Conservation (phyloP, 2,113 vertebrate species). For the Pelusios castaneus region DNA sequence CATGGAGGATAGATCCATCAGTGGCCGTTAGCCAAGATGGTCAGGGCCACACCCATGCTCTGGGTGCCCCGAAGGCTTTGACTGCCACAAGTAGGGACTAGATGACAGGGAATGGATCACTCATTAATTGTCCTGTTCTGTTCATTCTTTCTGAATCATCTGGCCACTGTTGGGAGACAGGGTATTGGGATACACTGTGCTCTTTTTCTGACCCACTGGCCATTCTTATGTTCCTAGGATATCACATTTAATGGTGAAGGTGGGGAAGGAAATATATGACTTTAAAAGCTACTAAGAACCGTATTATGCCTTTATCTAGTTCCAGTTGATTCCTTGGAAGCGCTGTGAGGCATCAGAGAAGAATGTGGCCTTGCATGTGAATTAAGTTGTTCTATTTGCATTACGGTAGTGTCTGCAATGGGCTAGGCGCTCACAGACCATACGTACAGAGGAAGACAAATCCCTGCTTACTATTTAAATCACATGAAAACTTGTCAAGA, state of each 20-base stretch:
- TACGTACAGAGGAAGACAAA: background rate
- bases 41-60: background rate
- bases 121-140: background rate
- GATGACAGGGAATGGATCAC: background rate
- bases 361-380: background rate
- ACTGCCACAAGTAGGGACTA: background rate
- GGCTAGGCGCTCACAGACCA: background rate
- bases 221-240: background rate
- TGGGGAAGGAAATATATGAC: background rate
- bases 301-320: constrained; percentile 20
- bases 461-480: background rate
- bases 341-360: constrained; percentile 51
- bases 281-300: background rate
- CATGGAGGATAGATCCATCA: background rate
- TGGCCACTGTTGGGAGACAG: background rate
- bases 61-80: background rate
- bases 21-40: background rate
- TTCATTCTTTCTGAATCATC: background rate
- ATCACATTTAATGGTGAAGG: background rate
- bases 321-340: constrained; percentile 40
- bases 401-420: background rate
- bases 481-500: background rate
- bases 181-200: background rate
- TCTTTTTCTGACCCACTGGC: too few relatives aligned
- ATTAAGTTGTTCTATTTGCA: background rate